Evolutionary conservation across 2,888 invertebrate species (phyloP).

Genomic region (Archips xylosteana): DNA sequence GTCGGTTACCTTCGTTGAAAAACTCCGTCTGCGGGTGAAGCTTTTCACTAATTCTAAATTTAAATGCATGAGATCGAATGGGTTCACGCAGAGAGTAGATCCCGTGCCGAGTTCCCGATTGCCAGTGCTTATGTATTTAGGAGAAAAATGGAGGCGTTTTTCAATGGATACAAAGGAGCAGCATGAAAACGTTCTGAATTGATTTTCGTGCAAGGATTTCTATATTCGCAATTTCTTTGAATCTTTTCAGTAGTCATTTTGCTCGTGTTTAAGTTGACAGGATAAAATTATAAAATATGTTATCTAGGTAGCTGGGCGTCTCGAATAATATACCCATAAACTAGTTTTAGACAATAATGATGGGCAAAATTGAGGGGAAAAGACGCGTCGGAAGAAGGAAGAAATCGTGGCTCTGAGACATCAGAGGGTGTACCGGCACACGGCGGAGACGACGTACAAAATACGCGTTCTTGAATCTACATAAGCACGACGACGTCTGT

Average conservation of each 20-base stretch:
- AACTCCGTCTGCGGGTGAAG: conserved; percentile 72
- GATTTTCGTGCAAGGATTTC: conserved; percentile 56
- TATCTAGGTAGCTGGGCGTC: too few relatives aligned
- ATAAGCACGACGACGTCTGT: too few relatives aligned
- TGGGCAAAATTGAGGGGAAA: too few relatives aligned
- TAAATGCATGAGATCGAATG: conserved; percentile 85
- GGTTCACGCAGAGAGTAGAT: conserved; percentile 75
- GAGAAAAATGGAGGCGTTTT: conserved; percentile 71
- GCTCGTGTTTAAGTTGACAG: neutral
- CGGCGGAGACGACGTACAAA: too few relatives aligned
- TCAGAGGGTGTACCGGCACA: too few relatives aligned
- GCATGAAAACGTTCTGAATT: conserved; percentile 67
- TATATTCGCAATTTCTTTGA: conserved; percentile 11
- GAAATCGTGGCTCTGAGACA: too few relatives aligned
- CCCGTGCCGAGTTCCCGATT: conserved; percentile 71
- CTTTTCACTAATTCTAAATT: conserved; percentile 83
- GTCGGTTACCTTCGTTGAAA: conserved; percentile 74
- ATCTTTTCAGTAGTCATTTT: neutral
- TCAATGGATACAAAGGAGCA: conserved; percentile 65
- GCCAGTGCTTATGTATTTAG: conserved; percentile 78
- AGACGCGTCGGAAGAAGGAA: too few relatives aligned
- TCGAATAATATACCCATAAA: too few relatives aligned
- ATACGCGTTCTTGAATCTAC: too few relatives aligned
- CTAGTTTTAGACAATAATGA: too few relatives aligned
- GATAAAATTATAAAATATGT: neutral